Conservation (phyloP, 2,113 vertebrate species). For the Semicossyphus pulcher region DNA sequence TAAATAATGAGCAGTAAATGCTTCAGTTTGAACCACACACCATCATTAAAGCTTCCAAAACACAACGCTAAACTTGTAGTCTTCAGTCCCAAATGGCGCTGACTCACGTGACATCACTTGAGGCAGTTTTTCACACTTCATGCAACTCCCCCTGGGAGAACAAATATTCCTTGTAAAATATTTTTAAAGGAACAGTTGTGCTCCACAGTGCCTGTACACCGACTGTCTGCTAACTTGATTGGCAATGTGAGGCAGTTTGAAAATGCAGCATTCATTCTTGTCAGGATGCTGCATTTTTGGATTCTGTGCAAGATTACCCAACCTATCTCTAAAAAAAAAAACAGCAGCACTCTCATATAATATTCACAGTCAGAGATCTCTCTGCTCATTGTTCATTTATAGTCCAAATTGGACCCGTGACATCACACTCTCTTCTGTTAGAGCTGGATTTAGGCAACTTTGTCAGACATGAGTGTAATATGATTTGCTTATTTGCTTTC, state of each 20-base stretch:
- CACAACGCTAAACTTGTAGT: too few relatives aligned
- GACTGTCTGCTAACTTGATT: too few relatives aligned
- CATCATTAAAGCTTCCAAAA: too few relatives aligned
- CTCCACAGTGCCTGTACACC: too few relatives aligned
- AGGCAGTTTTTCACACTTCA: too few relatives aligned
- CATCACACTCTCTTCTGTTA: background rate
- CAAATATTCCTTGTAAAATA: too few relatives aligned
- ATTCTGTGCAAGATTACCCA: background rate
- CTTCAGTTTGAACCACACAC: too few relatives aligned
- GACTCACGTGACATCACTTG: too few relatives aligned
- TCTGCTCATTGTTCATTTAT: background rate
- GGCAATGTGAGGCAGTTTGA: too few relatives aligned
- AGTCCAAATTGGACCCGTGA: background rate
- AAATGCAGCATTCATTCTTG: background rate
- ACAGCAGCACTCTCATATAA: background rate
- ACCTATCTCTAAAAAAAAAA: background rate
- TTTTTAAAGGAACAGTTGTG: too few relatives aligned
- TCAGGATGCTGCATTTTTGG: background rate
- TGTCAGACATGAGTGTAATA: too few relatives aligned
- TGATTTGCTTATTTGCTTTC: background rate
- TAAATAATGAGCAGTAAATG: too few relatives aligned
- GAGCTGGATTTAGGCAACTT: background rate
- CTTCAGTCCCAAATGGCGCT: background rate
- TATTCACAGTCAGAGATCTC: background rate
- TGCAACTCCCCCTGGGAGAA: background rate